phyloP scores from a whole-genome alignment of 2,888 invertebrate species.

The Amorpha juglandis region DNA sequence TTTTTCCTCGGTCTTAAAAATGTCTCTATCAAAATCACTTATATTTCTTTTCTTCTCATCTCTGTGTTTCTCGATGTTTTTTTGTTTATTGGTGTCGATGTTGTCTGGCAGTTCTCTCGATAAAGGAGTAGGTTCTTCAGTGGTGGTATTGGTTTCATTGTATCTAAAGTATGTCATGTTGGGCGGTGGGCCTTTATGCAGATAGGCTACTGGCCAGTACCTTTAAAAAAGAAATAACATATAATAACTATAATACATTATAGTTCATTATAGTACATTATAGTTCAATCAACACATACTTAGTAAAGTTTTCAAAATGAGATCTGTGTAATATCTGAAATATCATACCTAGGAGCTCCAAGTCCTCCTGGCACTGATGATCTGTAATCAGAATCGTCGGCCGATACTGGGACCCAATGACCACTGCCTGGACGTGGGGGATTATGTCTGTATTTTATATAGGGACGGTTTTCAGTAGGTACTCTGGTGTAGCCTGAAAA shows the following conservation, averaged over 20 bases:
- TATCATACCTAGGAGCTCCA: slow-evolving; percentile 67
- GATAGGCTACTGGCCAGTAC: slow-evolving; percentile 92
- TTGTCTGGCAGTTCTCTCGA: slow-evolving; percentile 38
- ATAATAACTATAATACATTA: no score
- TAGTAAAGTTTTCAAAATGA: background rate
- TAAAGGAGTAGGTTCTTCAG: slow-evolving; percentile 35
- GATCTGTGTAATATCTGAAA: background rate
- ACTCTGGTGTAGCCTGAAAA: slow-evolving; percentile 69
- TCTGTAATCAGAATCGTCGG: slow-evolving; percentile 52
- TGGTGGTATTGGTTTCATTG: slow-evolving; percentile 62
- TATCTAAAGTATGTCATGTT: slow-evolving; percentile 85
- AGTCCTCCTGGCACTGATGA: slow-evolving; percentile 78
- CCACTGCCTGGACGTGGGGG: slow-evolving; percentile 64
- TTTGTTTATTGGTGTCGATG: slow-evolving; percentile 31
- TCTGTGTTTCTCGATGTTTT: slow-evolving; percentile 52
- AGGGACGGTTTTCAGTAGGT: slow-evolving; percentile 66
- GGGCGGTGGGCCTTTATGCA: slow-evolving; percentile 91
- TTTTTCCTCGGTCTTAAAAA: slow-evolving; percentile 44
- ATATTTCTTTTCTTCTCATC: slow-evolving; percentile 65
- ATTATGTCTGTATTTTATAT: slow-evolving; percentile 68
- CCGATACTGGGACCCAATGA: slow-evolving; percentile 65
- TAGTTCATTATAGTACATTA: no score
- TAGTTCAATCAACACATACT: no score
- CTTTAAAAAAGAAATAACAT: slow-evolving; percentile 50
- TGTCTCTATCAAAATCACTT: slow-evolving; percentile 50